phyloP scores from a whole-genome alignment of 2,888 invertebrate genomes.

The Eupithecia insigniata region DNA sequence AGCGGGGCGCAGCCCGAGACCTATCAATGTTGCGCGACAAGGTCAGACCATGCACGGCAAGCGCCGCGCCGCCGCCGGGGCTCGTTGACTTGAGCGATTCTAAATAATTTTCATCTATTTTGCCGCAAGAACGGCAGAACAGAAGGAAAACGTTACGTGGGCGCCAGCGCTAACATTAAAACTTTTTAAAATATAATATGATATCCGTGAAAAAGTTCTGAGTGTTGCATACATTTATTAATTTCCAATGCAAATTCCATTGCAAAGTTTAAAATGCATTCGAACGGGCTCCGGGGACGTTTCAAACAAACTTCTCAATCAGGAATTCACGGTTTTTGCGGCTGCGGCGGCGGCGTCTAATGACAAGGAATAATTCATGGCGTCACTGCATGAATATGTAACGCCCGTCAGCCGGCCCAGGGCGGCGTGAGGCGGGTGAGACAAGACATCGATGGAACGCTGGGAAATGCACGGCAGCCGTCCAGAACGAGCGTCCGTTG shows the following conservation, averaged over 20 bases:
- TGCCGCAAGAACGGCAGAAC: neutral
- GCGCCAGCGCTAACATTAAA: neutral
- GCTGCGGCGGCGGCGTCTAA: constrained; percentile 17
- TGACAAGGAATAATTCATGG: constrained; percentile 30
- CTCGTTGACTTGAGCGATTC: too few relatives aligned
- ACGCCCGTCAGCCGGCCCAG: neutral
- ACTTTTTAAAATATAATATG: constrained; percentile 18
- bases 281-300: constrained; percentile 11
- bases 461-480: neutral
- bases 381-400: constrained; percentile 27
- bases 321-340: constrained; percentile 29
- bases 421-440: neutral
- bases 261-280: constrained; percentile 21
- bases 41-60: too few relatives aligned
- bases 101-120: neutral
- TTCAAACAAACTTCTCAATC: constrained; percentile 28
- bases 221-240: constrained; percentile 15
- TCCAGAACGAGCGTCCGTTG: neutral
- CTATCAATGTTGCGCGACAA: too few relatives aligned
- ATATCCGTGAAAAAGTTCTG: constrained; percentile 10
- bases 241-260: constrained; percentile 28
- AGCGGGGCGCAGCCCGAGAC: too few relatives aligned
- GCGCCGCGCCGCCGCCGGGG: too few relatives aligned
- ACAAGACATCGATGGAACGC: neutral
- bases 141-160: neutral